Base-by-base conservation (phyloP, 2,797 vertebrate species). In the Hippopotamyrus pictus region DNA sequence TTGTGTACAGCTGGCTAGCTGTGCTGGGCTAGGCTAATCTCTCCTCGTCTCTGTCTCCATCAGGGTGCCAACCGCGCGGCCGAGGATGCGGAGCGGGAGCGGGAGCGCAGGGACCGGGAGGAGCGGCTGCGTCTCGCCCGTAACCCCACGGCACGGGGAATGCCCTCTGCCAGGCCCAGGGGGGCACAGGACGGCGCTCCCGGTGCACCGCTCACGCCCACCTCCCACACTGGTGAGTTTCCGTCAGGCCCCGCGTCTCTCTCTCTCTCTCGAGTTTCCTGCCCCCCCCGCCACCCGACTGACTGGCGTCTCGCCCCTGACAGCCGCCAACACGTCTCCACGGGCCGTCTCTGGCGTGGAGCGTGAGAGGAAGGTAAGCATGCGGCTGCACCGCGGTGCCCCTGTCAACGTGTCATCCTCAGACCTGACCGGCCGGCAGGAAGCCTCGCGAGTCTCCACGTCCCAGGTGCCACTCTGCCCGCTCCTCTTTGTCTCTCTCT, bases 391-490 rank as follows among this genome's bases (percentile, higher is more conserved):
- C 95, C 97, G 97, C 0, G 97, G 98, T 33, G 97, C 98, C 41
- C 97, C 98, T 0, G 97, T 99, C 93, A 97, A 97, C 93, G 95
- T 97, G 90, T 97, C 97, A 0, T 97, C 97, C 0, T 97, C 97
- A 12, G 97, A 97, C 91, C 93, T 97, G 93, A 97, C 97, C 8
- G 97, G 97, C 92, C 95, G 97, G 90, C 97, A 97, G 94, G 97
- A 97, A 92, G 96, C 97, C 69, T 98, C 97, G 79, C 97, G 98
- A 95, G 98, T 99, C 97, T 99, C 98, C 94, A 97, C 97, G 91
- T 99, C 98, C 89, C 98, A 99, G 97, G 98, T 98, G 94, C 91
- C 41, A 2, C 19, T 83, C 41, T 83, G 41, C 41, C 41, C 14
- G 9, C 14, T 25, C 25, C 50, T n/a, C 29, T 22, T 0, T 83